These are phyloP conservation scores for Drosophila limbata DNA, from an alignment of 2,888 invertebrate species.

Conservation along the genomic window DNA sequence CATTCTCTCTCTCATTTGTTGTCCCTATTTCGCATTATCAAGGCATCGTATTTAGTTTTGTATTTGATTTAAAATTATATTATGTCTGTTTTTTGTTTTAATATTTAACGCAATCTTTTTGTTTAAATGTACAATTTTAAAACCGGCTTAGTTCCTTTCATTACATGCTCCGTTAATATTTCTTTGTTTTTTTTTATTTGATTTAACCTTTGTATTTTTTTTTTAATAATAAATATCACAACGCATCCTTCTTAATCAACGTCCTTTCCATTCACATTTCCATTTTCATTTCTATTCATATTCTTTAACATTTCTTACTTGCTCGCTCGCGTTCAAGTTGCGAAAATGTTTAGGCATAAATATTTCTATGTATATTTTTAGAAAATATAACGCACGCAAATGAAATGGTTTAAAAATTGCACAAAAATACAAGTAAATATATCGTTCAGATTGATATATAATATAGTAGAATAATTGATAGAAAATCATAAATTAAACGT, in stretches of 20 bases:
- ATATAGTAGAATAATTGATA: constrained; percentile 31
- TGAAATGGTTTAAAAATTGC: constrained; percentile 79
- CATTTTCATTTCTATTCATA: not conserved
- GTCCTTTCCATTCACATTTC: constrained; percentile 27
- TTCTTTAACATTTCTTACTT: constrained; percentile 50
- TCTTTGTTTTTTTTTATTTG: constrained; percentile 30
- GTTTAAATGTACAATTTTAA: constrained; percentile 78
- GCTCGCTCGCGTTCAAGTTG: constrained; percentile 17
- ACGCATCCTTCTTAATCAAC: constrained; percentile 82
- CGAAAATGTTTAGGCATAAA: constrained; percentile 59
- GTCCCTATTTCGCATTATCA: constrained; percentile 62
- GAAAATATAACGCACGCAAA: constrained; percentile 71
- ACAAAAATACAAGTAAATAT: constrained; percentile 73
- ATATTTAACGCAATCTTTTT: constrained; percentile 40
- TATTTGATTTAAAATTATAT: constrained; percentile 28
- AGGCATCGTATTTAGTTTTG: constrained; percentile 67
- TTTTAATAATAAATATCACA: constrained; percentile 85
- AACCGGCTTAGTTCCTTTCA: constrained; percentile 76
- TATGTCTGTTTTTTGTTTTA: constrained; percentile 24
- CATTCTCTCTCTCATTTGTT: constrained; percentile 52
- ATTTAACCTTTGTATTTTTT: constrained; percentile 59
- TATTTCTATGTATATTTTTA: constrained; percentile 53
- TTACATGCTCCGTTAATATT: constrained; percentile 64
- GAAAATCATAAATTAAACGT: constrained; percentile 75
- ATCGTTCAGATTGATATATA: constrained; percentile 24